phyloP scores from a whole-genome alignment of 2,888 invertebrate species.

The Pristionchus arcanus region DNA sequence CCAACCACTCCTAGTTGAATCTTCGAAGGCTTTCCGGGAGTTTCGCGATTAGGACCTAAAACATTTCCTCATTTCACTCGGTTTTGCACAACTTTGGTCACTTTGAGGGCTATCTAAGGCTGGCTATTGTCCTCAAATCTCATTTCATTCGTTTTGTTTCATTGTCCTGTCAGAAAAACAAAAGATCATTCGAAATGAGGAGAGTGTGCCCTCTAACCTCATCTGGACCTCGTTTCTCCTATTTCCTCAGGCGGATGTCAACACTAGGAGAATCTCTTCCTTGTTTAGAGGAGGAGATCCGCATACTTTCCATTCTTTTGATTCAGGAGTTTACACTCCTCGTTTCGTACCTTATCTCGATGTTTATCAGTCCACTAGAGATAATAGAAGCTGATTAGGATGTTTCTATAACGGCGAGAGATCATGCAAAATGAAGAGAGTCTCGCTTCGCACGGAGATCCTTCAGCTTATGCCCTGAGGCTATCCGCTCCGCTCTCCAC shows the following conservation, averaged over 20 bases:
- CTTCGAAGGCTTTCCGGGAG: constrained; percentile 2
- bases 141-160: neutral
- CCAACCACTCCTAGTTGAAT: neutral
- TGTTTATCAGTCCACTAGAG: neutral
- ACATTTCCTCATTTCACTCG: neutral
- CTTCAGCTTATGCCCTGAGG: neutral
- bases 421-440: neutral
- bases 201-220: constrained; percentile 3
- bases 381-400: no score
- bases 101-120: neutral
- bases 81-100: neutral
- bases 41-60: neutral
- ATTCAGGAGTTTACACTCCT: neutral
- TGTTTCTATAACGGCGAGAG: neutral
- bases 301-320: neutral
- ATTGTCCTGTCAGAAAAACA: neutral
- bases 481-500: neutral
- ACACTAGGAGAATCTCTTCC: constrained; percentile 16
- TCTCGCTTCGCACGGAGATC: neutral
- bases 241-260: neutral
- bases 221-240: neutral
- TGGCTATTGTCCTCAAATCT: neutral
- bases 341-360: neutral
- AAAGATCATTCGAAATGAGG: neutral
- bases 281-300: neutral